Base-by-base conservation (phyloP, 2,888 invertebrate species). In the Archips crataeganus region DNA sequence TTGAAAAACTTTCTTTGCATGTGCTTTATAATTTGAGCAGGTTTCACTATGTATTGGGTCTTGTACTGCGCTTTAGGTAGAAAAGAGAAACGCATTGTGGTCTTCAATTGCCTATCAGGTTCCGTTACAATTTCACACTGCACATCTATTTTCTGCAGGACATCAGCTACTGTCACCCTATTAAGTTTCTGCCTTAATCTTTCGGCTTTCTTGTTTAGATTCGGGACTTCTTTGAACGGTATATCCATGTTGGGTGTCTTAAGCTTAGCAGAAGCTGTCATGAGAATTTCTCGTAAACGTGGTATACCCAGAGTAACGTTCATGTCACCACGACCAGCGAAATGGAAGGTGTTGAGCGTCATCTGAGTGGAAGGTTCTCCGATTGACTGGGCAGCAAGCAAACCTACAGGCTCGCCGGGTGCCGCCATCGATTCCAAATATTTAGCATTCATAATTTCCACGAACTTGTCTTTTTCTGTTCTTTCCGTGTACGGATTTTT, bases 291-390 rank as follows among this genome's bases (percentile, higher is more conserved):
- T 80, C 99, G 94, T 5, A 99, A 95, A 80, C 99, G 96, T 0
- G 99, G 99, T 82, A 99, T 99, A 95, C 99, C 99, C n/a, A 99
- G 95, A 0, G 99, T 99, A 0, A 99, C 99, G 95, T 99, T 99
- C 99, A 99, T 99, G 93, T 99, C 99, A 95, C 99, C 99, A 92
- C 99, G 97, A 86, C 99, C 99, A 82, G 99, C 99, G 90, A 99
- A 99, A 88, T 99, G 99, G 92, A 99, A 99, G 57, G 99, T 99
- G 90, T 99, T 99, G 87, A 99, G 93, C 83, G 99, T 99, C 99
- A 99, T 99, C 95, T 99, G 99, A 75, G 99, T 99, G 2, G 99
- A 99, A 0, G 99, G 99, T 91, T 99, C 99, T 73, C 99, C 99
- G 76, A 99, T 97, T 0, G 99, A 99, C 95, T 99, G 99, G 1